These are phyloP conservation scores for Chironomus riparius DNA, from an alignment of 2,888 invertebrate species.

Conservation along the genomic window DNA sequence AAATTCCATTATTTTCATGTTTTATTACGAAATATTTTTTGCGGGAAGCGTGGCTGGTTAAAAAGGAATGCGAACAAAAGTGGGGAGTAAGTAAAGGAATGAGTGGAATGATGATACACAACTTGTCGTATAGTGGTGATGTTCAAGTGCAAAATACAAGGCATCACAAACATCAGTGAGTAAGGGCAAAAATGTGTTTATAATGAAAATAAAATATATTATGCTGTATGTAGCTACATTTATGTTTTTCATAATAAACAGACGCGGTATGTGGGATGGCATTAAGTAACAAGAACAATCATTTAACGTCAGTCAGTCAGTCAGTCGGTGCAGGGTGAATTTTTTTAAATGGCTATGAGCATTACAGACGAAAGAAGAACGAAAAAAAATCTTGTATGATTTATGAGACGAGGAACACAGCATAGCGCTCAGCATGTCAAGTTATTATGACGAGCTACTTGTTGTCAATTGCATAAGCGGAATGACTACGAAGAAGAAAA, in stretches of 20 bases:
- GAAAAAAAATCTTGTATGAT: background rate
- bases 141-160: too few species aligned
- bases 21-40: too few species aligned
- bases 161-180: too few species aligned
- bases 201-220: background rate
- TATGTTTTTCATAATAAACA: background rate
- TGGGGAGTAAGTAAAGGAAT: too few species aligned
- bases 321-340: background rate
- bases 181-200: background rate
- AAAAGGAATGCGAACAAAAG: too few species aligned
- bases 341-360: background rate
- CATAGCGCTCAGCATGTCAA: background rate
- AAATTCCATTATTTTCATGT: too few species aligned
- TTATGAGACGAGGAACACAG: background rate
- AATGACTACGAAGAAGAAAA: too few species aligned
- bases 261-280: background rate
- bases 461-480: background rate
- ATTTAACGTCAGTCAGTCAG: background rate
- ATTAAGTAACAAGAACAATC: conserved; percentile 15
- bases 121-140: too few species aligned
- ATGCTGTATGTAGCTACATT: too few species aligned
- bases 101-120: too few species aligned
- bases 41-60: too few species aligned
- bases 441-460: background rate
- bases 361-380: background rate